These are phyloP conservation scores for Helarctos malayanus DNA, from an alignment of 2,797 vertebrate species.

Conservation along the genomic window DNA sequence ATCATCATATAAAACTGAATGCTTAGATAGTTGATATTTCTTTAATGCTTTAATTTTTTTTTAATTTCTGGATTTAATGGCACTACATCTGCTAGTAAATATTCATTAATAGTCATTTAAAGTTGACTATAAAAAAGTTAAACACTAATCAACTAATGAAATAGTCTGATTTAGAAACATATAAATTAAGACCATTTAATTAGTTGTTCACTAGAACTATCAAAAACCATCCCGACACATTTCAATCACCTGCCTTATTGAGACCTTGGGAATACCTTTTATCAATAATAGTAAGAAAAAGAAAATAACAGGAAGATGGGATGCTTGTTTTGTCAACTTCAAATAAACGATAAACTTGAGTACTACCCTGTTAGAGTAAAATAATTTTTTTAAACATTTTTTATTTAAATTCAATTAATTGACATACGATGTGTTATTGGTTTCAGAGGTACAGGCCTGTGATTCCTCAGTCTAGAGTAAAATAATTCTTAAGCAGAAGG, in stretches of 20 bases:
- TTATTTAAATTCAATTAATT: neutral
- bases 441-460: neutral
- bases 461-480: neutral
- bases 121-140: conserved; percentile 16
- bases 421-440: neutral
- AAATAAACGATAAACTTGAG: neutral
- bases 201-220: conserved; percentile 10
- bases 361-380: neutral
- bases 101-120: conserved; percentile 65
- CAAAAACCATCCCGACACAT: conserved; percentile 27
- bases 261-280: neutral
- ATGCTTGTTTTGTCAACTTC: neutral
- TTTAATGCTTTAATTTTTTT: neutral
- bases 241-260: neutral
- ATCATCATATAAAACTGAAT: conserved; percentile 55
- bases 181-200: conserved; percentile 53
- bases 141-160: conserved; percentile 60
- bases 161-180: conserved; percentile 20
- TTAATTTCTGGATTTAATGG: neutral
- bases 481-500: neutral
- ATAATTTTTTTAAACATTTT: neutral
- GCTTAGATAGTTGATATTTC: neutral
- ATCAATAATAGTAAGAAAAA: neutral
- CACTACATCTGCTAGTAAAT: conserved; percentile 7
- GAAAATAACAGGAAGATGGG: neutral